phyloP scores from a whole-genome alignment of 1,140 invertebrate genomes.

The Propsilocerus akamusi region DNA sequence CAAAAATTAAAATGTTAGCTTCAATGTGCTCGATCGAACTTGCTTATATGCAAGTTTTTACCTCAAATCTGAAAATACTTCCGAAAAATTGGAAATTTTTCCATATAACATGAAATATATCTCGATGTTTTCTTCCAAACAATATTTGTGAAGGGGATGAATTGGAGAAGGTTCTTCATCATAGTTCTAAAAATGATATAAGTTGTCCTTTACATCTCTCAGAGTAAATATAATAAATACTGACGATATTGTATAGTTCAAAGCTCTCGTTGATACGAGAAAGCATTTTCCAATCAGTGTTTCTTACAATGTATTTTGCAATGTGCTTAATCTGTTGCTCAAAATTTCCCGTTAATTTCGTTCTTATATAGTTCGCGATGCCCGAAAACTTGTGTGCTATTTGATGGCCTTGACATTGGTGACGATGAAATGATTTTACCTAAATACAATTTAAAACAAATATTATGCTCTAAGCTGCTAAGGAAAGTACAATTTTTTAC shows the following conservation, averaged over 20 bases:
- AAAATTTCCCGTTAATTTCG: neutral
- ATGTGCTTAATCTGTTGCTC: neutral
- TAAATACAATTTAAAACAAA: neutral
- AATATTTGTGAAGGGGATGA: too few relatives aligned
- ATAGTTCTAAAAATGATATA: neutral
- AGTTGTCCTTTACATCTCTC: neutral
- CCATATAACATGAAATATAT: neutral
- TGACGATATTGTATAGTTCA: neutral
- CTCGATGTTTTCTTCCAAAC: neutral
- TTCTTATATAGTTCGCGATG: neutral
- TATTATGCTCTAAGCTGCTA: neutral
- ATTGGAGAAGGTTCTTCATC: neutral
- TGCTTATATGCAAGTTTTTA: too few relatives aligned
- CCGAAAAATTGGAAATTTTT: neutral
- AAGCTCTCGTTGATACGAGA: neutral
- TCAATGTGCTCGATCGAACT: too few relatives aligned
- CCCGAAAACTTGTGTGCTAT: too few relatives aligned
- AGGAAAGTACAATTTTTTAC: neutral
- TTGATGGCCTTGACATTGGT: too few relatives aligned
- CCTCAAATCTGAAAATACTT: neutral
- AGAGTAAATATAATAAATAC: neutral
- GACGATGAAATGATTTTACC: too few relatives aligned
- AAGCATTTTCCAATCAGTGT: neutral
- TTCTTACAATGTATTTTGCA: neutral
- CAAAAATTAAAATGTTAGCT: too few relatives aligned